Evolutionary conservation across 2,888 invertebrate genomes (phyloP), one percentile per base, ranked within the genome.

Genomic region (Dolomedes plantarius): DNA sequence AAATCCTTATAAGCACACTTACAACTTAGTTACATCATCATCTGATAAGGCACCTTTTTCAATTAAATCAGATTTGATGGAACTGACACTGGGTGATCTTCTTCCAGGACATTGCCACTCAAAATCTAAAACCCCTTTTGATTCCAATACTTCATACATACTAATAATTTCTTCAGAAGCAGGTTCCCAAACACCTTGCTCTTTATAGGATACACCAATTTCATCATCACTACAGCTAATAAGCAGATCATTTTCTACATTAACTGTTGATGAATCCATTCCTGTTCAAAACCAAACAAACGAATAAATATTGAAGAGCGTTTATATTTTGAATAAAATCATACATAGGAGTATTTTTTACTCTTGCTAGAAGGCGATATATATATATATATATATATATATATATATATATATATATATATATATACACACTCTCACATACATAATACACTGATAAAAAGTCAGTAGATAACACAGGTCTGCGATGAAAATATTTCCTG

Each of bases 61-160:
- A 16, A 86, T 69, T 23, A 71, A 68, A 46, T 81, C 87, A 1
- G 73, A 77, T 62, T 85, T 80, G 36, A 74, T 79, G 3, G 88
- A 85, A 39, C 89, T 88, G 2, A 89, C 88, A 78, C 89, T 89
- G 7, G 90, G 89, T 1, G 89, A 88, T 27, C 89, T 65, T 64
- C 89, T 71, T 23, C 89, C 90, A 7, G 89, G 89, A 77, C 90
- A 89, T 50, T 88, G 86, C 90, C 90, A 90, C 32, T 89, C 88
- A 0, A 90, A 76, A 41, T 89, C 89, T n/a, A 89, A 39, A 23
- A 87, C 78, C 5, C 89, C 88, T 46, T 87, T 88, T 23, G 83
- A 87, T 46, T 89, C 88, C 36, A 90, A 56, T 39, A 65, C 78
- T 23, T 88, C 80, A 67, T 90, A 89, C 62, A 90, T 78, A 36